Percentiles rank a stretch among this genome's conserved stretches.
These are phyloP conservation scores for Habrosyne pyritoides DNA, from an alignment of 2,888 invertebrate species.

Conservation along the genomic window DNA sequence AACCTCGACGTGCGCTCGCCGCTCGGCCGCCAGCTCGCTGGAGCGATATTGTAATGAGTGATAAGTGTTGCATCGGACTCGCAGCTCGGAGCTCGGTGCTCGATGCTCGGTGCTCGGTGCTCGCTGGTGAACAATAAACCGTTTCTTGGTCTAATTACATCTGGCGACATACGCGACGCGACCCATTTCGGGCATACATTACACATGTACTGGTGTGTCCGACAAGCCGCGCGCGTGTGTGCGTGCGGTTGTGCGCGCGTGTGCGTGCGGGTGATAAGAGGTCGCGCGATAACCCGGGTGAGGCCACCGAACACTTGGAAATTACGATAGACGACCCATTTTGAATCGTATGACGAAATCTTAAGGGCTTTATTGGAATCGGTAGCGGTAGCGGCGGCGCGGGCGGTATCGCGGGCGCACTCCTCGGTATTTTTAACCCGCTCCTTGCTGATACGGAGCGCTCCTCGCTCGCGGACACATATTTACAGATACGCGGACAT, in stretches of 20 bases:
- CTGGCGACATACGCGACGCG: conserved; percentile 56
- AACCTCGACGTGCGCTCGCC: not conserved
- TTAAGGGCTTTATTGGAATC: conserved; percentile 9
- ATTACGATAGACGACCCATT: conserved; percentile 8
- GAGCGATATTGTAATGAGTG: not conserved
- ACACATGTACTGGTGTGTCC: conserved; percentile 5
- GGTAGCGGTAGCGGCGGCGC: no score
- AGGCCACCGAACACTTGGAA: conserved; percentile 26
- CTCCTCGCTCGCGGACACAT: conserved; percentile 9
- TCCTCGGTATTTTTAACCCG: conserved; percentile 21
- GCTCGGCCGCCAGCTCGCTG: not conserved
- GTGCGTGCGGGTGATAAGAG: conserved; percentile 55
- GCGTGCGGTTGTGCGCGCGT: conserved; percentile 19
- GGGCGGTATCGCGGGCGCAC: conserved; percentile 18
- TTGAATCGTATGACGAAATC: not conserved
- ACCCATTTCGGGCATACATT: conserved; percentile 39
- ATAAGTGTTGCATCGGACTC: not conserved
- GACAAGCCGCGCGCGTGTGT: conserved; percentile 14
- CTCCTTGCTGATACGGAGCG: conserved; percentile 10
- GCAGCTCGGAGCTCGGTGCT: conserved; percentile 15
- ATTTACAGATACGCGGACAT: conserved; percentile 8
- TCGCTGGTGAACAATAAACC: conserved; percentile 40
- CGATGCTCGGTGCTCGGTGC: conserved; percentile 8
- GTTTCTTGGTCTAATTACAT: conserved; percentile 61
- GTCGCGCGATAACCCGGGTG: conserved; percentile 62